Base-by-base conservation (phyloP, 2,797 vertebrate species). In the Spinus olivaceus region DNA sequence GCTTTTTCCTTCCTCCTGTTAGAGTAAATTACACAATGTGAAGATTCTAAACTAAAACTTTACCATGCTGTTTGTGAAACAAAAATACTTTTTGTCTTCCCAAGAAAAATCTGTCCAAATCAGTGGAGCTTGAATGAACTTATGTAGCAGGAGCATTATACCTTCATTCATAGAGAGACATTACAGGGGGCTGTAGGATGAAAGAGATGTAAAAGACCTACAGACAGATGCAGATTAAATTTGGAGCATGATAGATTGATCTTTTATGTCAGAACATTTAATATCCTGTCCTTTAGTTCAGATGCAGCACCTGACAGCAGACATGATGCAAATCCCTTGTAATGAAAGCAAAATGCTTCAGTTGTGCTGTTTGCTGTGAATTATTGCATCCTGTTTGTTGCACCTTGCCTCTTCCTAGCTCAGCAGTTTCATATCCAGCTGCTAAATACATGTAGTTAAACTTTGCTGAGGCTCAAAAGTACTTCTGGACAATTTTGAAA, bases 171-270 rank as follows among this genome's bases (percentile, higher is more conserved):
- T 13, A 66, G 16, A 78, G 39, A 87, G 35, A 61, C 17, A 51
- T 10, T 63, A 16, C 24, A 37, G 57, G 92, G 33, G 49, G 2
- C 53, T 87, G 57, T n/a, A 57, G 76, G 50, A 88, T 86, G 61
- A 93, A 53, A 88, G 65, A 78, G 49, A 72, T 42, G 49, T 65
- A 57, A 91, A 89, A 59, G 81, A 70, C 37, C 53, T 32, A 73
- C 30, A 90, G 76, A 88, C 84, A 67, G 65, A 78, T 81, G 57
- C 46, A 94, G 86, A 93, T 86, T 90, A 83, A 90, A 74, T 94
- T 83, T 90, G 54, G 65, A 90, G 69, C 57, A 9, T 19, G 69
- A 91, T 82, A 27, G 42, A 57, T 51, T 4, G 6, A 63, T 86
- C 59, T 76, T 88, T 94, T 57, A 37, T 71, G 60, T 77, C 74